Conservation (phyloP, 2,888 invertebrate genomes). For the Hypomecis atomaria region DNA sequence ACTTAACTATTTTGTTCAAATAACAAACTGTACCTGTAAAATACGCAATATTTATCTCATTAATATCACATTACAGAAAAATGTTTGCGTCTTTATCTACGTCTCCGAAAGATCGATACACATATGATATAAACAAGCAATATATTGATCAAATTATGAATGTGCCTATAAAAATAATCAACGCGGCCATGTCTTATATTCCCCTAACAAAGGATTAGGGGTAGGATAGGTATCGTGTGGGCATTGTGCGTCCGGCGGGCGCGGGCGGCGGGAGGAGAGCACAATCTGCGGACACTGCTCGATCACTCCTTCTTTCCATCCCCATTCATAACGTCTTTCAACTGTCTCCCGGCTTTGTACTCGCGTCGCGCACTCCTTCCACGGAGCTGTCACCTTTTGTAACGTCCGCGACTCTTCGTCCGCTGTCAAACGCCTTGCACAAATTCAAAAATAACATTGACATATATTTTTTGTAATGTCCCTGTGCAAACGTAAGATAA, state of each 20-base stretch:
- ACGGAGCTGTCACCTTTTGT: slow-evolving; percentile 78
- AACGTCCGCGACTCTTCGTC: slow-evolving; percentile 65
- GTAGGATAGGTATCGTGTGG: slow-evolving; percentile 46
- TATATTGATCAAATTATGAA: slow-evolving; percentile 13
- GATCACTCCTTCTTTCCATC: slow-evolving; percentile 80
- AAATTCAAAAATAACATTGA: slow-evolving; percentile 83
- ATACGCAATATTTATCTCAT: too few species aligned
- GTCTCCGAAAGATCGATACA: neutral
- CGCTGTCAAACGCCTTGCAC: slow-evolving; percentile 83
- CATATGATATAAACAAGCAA: neutral
- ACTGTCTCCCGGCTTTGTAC: slow-evolving; percentile 72
- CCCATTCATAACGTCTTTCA: slow-evolving; percentile 81
- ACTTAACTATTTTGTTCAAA: too few species aligned
- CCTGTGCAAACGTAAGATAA: slow-evolving; percentile 81
- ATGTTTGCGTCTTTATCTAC: too few species aligned
- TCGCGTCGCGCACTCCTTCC: slow-evolving; percentile 67
- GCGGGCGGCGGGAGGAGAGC: slow-evolving; percentile 38
- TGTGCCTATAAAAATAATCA: slow-evolving; percentile 24
- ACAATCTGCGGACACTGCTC: slow-evolving; percentile 63
- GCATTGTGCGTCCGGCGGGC: slow-evolving; percentile 51
- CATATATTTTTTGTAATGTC: slow-evolving; percentile 69
- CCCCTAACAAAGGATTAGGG: slow-evolving; percentile 64
- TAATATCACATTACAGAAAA: too few species aligned
- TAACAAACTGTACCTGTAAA: too few species aligned
- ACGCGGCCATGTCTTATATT: slow-evolving; percentile 39